Conservation (phyloP, 1,140 invertebrate genomes). For the Trichonephila inaurata region DNA sequence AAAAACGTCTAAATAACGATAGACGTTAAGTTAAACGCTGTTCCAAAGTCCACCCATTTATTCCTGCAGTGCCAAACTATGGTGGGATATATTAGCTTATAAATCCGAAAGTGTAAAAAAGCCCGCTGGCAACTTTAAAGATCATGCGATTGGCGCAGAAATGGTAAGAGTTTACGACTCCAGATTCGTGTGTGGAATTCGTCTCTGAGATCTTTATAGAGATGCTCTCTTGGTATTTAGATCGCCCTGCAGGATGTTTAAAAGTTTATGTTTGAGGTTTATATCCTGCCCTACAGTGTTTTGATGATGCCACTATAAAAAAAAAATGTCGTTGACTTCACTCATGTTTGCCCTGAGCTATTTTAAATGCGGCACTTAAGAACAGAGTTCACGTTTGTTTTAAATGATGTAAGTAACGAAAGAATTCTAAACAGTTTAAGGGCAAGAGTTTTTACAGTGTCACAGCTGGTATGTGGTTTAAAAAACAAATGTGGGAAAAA, state of each 20-base stretch:
- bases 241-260: background rate
- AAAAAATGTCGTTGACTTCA: background rate
- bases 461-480: background rate
- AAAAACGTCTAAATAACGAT: background rate
- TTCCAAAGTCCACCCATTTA: background rate
- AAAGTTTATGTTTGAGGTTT: constrained; percentile 2
- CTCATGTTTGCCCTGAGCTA: background rate
- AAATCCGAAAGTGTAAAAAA: background rate
- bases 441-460: background rate
- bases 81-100: constrained; percentile 14
- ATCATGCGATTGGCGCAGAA: background rate
- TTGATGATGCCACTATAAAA: background rate
- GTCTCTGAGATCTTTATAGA: constrained; percentile 1
- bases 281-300: background rate
- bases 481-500: background rate
- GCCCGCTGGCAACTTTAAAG: background rate
- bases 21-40: background rate
- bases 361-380: constrained; percentile 10
- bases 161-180: background rate
- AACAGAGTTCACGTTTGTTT: background rate
- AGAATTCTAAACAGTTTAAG: background rate
- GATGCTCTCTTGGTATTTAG: constrained; percentile 4
- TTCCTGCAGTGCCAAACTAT: background rate
- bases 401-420: constrained; percentile 7
- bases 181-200: background rate